Percentiles rank a stretch among this genome's conserved stretches.
Conservation (phyloP, 2,888 invertebrate species). For the Drosophila planitibia region DNA sequence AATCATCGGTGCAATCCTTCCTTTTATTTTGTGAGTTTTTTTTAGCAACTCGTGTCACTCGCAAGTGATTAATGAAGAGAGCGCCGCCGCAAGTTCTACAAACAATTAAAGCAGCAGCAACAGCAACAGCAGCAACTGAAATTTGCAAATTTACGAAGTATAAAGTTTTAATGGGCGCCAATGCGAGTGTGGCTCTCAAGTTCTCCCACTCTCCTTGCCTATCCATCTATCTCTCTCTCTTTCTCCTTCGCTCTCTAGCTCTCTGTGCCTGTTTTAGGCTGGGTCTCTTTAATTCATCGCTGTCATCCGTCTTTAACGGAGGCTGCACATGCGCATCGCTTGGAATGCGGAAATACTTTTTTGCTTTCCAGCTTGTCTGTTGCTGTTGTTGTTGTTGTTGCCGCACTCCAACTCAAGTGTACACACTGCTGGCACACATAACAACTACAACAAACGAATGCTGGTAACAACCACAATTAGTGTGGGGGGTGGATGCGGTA, state of each 20-base stretch:
- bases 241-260: not conserved
- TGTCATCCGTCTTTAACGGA: conserved; percentile 5
- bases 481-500: not conserved
- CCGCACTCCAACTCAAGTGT: conserved; percentile 13
- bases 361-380: conserved; percentile 10
- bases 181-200: conserved; percentile 43
- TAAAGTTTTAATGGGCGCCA: conserved; percentile 68
- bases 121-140: conserved; percentile 16
- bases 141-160: conserved; percentile 48
- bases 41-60: conserved; percentile 33
- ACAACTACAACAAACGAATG: not conserved
- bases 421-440: conserved; percentile 24
- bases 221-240: not conserved
- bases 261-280: not conserved
- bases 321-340: conserved; percentile 43
- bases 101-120: conserved; percentile 68
- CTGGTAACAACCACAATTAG: conserved; percentile 11
- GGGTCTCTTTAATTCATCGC: not conserved
- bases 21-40: conserved; percentile 27
- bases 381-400: conserved; percentile 7
- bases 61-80: conserved; percentile 60
- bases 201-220: not conserved
- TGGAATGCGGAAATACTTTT: conserved; percentile 54
- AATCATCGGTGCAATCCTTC: not conserved
- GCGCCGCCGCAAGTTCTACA: conserved; percentile 55